These are phyloP conservation scores for Stichopus horrens DNA, from an alignment of 53 echinoderm and acorn worm species.

Conservation along the genomic window DNA sequence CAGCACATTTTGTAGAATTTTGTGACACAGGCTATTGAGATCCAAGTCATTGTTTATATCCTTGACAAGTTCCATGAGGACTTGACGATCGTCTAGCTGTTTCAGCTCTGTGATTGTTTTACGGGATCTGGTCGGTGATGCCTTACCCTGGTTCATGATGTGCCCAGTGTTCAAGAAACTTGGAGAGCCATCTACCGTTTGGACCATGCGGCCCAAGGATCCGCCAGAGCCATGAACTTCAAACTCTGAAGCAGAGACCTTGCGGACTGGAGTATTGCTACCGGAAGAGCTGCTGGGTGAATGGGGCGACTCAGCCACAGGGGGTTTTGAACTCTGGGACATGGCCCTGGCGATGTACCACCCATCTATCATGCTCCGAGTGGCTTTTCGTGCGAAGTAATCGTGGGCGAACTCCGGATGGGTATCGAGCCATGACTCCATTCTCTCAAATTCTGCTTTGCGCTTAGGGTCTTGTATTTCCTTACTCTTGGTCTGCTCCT, in stretches of 20 bases:
- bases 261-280: constrained; percentile 94
- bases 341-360: constrained; percentile 96
- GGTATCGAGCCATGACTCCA: constrained; percentile 91
- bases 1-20: constrained; percentile 94
- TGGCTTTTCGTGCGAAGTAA: constrained; percentile 98
- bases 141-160: constrained; percentile 74
- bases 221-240: constrained; percentile 91
- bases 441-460: constrained; percentile 69
- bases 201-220: constrained; percentile 89
- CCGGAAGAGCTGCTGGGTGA: constrained; percentile 95
- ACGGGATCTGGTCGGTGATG: constrained; percentile 88
- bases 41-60: constrained; percentile 96
- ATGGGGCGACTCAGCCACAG: constrained; percentile 88
- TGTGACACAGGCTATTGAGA: constrained; percentile 91
- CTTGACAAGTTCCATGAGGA: constrained; percentile 96
- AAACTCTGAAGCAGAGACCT: constrained; percentile 97
- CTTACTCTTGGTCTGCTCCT: constrained; percentile 22
- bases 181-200: constrained; percentile 92
- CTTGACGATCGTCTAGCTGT: constrained; percentile 82
- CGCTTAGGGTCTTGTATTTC: constrained; percentile 30
- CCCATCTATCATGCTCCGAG: constrained; percentile 95
- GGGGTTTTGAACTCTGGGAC: constrained; percentile 86
- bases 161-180: constrained; percentile 89
- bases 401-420: constrained; percentile 94
- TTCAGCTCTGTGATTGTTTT: constrained; percentile 92